Percentiles rank a stretch among this genome's conserved stretches.
These are phyloP conservation scores for Carterocephalus palaemon DNA, from an alignment of 2,888 invertebrate species.

Conservation along the genomic window DNA sequence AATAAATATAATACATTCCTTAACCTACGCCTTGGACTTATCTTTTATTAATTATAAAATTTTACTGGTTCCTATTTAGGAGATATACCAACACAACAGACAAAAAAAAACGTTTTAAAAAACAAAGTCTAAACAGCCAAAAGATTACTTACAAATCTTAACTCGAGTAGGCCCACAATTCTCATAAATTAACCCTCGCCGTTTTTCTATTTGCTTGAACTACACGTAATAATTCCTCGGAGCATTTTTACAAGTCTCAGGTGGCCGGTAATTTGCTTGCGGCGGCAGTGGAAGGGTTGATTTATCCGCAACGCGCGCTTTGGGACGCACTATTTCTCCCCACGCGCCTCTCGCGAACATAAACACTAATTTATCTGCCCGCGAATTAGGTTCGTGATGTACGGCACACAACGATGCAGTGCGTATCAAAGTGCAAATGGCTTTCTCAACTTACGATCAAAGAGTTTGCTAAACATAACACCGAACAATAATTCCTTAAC, in stretches of 20 bases:
- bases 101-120: too few relatives aligned
- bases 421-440: too few relatives aligned
- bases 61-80: too few relatives aligned
- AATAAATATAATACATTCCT: too few relatives aligned
- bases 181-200: constrained; percentile 3
- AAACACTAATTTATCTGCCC: constrained; percentile 60
- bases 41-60: too few relatives aligned
- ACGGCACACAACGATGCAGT: constrained; percentile 19
- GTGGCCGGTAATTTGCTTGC: constrained; percentile 73
- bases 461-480: constrained; percentile 1
- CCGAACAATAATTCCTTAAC: background rate
- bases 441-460: background rate
- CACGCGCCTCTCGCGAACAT: constrained; percentile 45
- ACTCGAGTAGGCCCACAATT: too few relatives aligned
- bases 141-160: too few relatives aligned
- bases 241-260: constrained; percentile 75
- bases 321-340: constrained; percentile 64
- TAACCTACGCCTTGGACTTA: too few relatives aligned
- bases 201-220: constrained; percentile 15
- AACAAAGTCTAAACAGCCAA: too few relatives aligned
- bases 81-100: too few relatives aligned
- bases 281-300: constrained; percentile 68
- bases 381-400: constrained; percentile 44
- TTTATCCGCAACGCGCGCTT: constrained; percentile 69
- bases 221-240: constrained; percentile 52